These are phyloP conservation scores for Phania funesta DNA, from an alignment of 2,888 invertebrate species.

Conservation along the genomic window DNA sequence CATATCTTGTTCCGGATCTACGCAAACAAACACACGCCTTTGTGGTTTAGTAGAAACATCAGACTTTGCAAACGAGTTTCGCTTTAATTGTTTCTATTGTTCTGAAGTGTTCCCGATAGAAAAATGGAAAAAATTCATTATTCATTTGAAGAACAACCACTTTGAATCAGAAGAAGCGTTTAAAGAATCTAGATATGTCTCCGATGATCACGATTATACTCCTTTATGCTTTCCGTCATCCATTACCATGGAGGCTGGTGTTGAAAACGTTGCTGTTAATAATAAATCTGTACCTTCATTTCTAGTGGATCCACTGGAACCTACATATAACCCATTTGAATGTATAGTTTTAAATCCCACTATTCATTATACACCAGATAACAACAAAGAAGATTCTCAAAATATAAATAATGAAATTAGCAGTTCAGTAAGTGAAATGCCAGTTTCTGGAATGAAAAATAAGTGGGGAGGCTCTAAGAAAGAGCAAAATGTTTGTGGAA, in stretches of 20 bases:
- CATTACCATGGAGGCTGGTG: not conserved
- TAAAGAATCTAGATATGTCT: constrained; percentile 7
- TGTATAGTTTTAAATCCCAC: not conserved
- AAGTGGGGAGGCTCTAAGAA: not conserved
- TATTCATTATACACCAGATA: not conserved
- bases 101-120: constrained; percentile 22
- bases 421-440: not conserved
- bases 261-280: not conserved
- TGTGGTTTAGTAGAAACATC: constrained; percentile 41
- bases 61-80: constrained; percentile 22
- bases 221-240: not conserved
- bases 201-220: constrained; percentile 43
- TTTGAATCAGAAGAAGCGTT: constrained; percentile 23
- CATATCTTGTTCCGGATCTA: not conserved
- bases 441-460: not conserved
- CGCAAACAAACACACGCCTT: constrained; percentile 43
- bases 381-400: not conserved
- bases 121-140: constrained; percentile 13
- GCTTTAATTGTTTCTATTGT: constrained; percentile 45
- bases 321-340: not conserved
- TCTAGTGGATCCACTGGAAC: not conserved
- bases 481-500: not conserved
- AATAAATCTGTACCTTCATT: not conserved
- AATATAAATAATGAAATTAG: too few relatives aligned
- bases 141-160: constrained; percentile 25